Percentiles rank a stretch among this genome's conserved stretches.
These are phyloP conservation scores for Tragelaphus scriptus DNA, from an alignment of 2,113 vertebrate species.

Conservation along the genomic window DNA sequence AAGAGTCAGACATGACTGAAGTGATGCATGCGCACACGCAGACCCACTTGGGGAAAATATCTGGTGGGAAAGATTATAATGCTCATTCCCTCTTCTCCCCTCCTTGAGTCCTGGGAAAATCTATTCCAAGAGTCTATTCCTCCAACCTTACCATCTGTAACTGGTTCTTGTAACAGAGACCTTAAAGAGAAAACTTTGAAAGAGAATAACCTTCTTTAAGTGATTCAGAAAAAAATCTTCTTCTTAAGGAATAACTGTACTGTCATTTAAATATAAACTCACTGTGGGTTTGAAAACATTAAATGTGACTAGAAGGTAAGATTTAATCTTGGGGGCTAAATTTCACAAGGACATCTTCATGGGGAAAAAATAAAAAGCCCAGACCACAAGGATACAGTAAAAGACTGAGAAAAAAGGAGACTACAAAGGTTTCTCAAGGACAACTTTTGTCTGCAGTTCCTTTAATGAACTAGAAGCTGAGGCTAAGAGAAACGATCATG, in stretches of 20 bases:
- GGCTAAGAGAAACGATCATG: neutral
- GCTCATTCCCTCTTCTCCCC: neutral
- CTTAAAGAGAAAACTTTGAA: neutral
- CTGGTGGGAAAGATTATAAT: neutral
- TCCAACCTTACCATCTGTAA: neutral
- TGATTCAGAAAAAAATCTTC: conserved; percentile 14
- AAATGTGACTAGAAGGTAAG: conserved; percentile 16
- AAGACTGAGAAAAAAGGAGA: conserved; percentile 17
- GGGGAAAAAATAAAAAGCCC: neutral
- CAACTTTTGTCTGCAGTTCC: neutral
- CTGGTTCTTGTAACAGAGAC: neutral
- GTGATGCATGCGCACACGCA: neutral
- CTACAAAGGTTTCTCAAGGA: neutral
- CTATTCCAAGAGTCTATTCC: neutral
- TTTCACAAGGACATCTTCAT: conserved; percentile 16
- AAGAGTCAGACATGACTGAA: neutral
- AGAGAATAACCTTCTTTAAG: neutral
- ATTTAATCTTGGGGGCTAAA: neutral
- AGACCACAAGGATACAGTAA: neutral
- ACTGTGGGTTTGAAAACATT: conserved; percentile 4
- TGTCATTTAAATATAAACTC: conserved; percentile 21
- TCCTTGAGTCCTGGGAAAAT: neutral
- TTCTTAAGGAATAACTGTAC: neutral
- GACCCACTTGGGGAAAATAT: neutral
- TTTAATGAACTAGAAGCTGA: neutral